Base-by-base conservation (phyloP, 2,888 invertebrate species). In the Aplocera efformata region DNA sequence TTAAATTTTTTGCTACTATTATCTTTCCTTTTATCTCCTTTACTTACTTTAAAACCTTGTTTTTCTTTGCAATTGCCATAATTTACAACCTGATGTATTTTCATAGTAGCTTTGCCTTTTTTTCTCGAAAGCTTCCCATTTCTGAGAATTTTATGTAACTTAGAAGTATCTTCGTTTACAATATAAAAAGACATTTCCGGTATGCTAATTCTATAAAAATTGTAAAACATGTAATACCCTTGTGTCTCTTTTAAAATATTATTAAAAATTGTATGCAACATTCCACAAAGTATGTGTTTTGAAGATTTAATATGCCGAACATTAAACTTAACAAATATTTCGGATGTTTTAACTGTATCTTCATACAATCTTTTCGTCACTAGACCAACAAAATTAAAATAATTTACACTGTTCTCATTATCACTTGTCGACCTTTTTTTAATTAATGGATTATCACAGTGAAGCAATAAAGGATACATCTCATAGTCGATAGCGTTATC, bases 171-270 rank as follows among this genome's bases (percentile, higher is more conserved):
- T 21, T 11, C 25, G 8, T 33, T 30, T 29, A 30, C 47, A 10
- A 37, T 37, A 7, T 34, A 10, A 2, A 45, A 21, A 10, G 20
- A 13, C 10, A n/a, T 28, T 6, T 34, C 13, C 11, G 32, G 25
- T 6, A 45, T 8, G 8, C 11, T 6, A 22, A 45, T 26, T n/a
- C 10, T 32, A 10, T 45, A 45, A 40, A 36, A 40, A 6, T 32
- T 32, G 25, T 32, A 45, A 29, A 13, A 32, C 1, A 26, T 17
- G 9, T 10, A 23, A 10, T 11, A 7, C 7, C 10, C 25, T 6
- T 8, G n/a, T 29, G 8, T 25, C n/a, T 22, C 1, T n/a, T 22
- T 22, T 22, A 7, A 1, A 22, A 22, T 7, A 22, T 6, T 7
- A 22, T 6, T 7, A 5, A 7, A 22, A 22, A 5, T 1, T 22